Conservation (phyloP, 1,140 invertebrate species). For the Aphis gossypii region DNA sequence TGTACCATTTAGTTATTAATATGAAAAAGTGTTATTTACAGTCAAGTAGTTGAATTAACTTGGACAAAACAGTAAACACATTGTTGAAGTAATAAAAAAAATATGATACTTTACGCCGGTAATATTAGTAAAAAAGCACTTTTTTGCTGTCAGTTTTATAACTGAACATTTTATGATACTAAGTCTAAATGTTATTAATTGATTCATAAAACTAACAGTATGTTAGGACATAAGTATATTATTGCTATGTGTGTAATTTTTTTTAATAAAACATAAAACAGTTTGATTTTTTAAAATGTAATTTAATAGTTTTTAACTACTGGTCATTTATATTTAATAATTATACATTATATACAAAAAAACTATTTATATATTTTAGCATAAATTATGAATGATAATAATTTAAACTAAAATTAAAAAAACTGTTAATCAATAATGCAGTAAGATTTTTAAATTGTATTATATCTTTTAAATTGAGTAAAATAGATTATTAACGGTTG, state of each 20-base stretch:
- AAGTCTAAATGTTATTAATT: conserved; percentile 1
- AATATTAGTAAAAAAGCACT: background rate
- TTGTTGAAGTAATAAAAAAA: conserved; percentile 1
- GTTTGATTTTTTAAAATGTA: background rate
- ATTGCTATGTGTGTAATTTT: background rate
- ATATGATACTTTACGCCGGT: background rate
- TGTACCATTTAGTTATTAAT: conserved; percentile 32
- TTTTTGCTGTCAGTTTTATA: conserved; percentile 9
- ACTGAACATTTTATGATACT: background rate
- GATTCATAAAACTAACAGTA: background rate
- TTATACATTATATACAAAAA: background rate
- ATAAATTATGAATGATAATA: background rate
- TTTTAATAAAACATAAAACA: background rate
- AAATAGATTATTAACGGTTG: background rate
- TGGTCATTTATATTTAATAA: too few species aligned
- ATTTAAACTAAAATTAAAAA: background rate
- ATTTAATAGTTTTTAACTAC: too few species aligned
- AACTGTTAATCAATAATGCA: background rate
- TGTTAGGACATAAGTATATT: background rate
- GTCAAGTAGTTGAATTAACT: background rate
- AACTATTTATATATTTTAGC: background rate
- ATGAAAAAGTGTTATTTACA: background rate
- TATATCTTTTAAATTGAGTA: background rate
- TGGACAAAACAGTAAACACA: background rate
- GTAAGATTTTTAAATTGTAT: background rate